Percentiles rank a stretch among this genome's conserved stretches.
Evolutionary conservation across 2,113 vertebrate species (phyloP).

Genomic region (Siphamia tubifer): DNA sequence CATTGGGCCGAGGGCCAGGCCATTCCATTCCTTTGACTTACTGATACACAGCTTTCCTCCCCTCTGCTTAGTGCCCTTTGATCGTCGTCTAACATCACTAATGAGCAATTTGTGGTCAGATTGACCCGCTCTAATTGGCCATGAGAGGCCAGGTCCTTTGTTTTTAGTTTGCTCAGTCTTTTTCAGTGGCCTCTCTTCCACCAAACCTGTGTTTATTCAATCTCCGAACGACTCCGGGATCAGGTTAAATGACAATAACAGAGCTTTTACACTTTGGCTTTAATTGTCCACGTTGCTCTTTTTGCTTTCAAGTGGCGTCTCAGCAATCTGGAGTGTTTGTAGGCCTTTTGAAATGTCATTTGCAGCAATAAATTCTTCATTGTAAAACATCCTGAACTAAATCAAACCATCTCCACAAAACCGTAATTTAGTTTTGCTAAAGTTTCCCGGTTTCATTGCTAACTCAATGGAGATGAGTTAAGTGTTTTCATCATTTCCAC

Average conservation of each 20-base stretch:
- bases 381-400: not conserved
- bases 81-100: conserved; percentile 64
- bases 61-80: conserved; percentile 50
- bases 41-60: conserved; percentile 40
- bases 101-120: conserved; percentile 68
- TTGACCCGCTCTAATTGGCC: conserved; percentile 66
- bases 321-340: not conserved
- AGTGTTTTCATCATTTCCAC: not conserved
- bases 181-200: not conserved
- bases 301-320: not conserved
- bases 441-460: not conserved
- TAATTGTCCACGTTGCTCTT: not conserved
- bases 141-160: conserved; percentile 31
- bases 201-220: conserved; percentile 1
- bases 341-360: not conserved
- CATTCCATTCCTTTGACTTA: conserved; percentile 63
- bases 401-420: not conserved
- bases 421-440: not conserved
- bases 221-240: not conserved
- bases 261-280: not conserved
- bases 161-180: conserved; percentile 21
- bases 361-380: not conserved
- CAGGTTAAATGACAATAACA: not conserved
- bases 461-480: not conserved
- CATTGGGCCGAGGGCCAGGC: conserved; percentile 39